Base-by-base conservation (phyloP, 2,797 vertebrate genomes). In the Myotis vivesi region DNA sequence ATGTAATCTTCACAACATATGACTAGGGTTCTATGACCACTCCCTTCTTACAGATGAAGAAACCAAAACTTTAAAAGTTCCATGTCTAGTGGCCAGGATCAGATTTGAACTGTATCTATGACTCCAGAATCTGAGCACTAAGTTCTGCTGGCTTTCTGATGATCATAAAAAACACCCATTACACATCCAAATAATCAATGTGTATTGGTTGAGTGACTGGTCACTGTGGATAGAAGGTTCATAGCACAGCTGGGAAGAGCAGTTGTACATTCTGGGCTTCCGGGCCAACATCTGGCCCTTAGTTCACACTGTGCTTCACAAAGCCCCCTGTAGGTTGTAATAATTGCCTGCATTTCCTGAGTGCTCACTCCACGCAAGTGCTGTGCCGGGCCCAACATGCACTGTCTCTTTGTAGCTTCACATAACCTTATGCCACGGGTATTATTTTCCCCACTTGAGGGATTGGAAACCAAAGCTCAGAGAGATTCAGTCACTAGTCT, bases 21-120 rank as follows among this genome's bases (percentile, higher is more conserved):
- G 41, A 68, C 23, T 2, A 59, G 33, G n/a, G 8, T 76, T 72
- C 75, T 82, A 36, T 55, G 44, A 79, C 23, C 30, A 53, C 23
- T 83, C 36, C 12, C 51, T 92, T 76, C 53, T 87, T 44, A 33
- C 23, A 79, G 57, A 72, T 68, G 79, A 87, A 89, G 89, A 92
- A 80, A 79, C 16, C 5, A 25, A 95, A 95, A 89, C 53, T 84
- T 96, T 62, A n/a, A 85, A 73, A 92, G 44, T 64, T 22, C 19
- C 15, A 25, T 71, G 49, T 53, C 59, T 46, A 57, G 38, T n/a
- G 49, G 17, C 36, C 49, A 73, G 36, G 30, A 25, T 66, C 49
- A n/a, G 25, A 87, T 89, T 90, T 66, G 83, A 81, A 94, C 55
- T 33, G 38, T 49, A 46, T 79, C n/a, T 91, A 64, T 59, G 59